Evolutionary conservation across 2,888 invertebrate species (phyloP).

Genomic region (Aphodius sticticus): DNA sequence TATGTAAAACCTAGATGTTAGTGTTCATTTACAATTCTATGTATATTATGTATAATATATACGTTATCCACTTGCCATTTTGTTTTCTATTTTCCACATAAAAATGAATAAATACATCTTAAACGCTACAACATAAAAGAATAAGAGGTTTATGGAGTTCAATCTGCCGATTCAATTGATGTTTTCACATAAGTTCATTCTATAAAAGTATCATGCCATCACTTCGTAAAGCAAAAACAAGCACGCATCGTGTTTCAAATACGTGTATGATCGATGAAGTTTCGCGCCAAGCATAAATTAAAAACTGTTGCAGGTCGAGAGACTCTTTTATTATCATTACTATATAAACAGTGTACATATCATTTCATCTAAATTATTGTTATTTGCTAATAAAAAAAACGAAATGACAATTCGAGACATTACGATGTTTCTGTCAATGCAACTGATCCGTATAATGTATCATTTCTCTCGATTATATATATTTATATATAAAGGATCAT

Average conservation of each 20-base stretch:
- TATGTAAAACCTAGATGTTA: conserved; percentile 4
- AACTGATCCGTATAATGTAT: neutral
- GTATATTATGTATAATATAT: conserved; percentile 8
- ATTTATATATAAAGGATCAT: neutral
- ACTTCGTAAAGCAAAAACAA: conserved; percentile 25
- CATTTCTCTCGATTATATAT: conserved; percentile 4
- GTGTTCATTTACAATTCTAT: conserved; percentile 22
- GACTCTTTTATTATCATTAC: neutral
- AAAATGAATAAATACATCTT: conserved; percentile 38
- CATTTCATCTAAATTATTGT: neutral
- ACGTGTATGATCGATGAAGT: conserved; percentile 33
- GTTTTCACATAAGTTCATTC: conserved; percentile 28
- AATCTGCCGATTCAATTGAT: neutral
- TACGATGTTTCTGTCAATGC: neutral
- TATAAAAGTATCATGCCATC: conserved; percentile 31
- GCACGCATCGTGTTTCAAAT: conserved; percentile 27
- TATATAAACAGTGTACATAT: conserved; percentile 4
- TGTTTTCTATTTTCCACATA: conserved; percentile 19
- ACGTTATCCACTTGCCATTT: neutral
- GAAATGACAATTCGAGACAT: conserved; percentile 4
- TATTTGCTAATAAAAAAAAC: neutral
- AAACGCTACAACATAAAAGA: conserved; percentile 29
- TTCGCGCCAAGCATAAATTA: neutral
- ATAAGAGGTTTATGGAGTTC: neutral
- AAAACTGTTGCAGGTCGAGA: neutral